Percentiles rank a stretch among this genome's conserved stretches.
phyloP scores from a whole-genome alignment of 2,797 vertebrate genomes.

The Cygnus olor region DNA sequence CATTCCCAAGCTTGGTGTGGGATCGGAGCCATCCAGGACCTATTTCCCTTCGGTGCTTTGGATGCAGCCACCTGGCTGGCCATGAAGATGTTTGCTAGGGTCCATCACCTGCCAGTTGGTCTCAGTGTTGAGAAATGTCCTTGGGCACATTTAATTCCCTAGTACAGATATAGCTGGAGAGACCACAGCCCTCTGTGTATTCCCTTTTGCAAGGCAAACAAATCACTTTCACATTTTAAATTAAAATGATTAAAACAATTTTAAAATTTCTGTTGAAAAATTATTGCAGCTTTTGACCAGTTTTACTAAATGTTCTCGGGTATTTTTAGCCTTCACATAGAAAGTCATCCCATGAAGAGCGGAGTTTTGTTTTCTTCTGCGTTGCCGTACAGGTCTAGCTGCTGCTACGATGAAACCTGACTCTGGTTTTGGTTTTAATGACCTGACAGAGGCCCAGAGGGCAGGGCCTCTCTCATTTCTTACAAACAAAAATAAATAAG shows the following conservation, averaged over 20 bases:
- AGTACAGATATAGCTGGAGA: neutral
- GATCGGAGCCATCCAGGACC: neutral
- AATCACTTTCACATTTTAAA: neutral
- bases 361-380: neutral
- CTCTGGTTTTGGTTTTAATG: neutral
- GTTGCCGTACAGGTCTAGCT: neutral
- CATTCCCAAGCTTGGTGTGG: neutral
- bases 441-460: neutral
- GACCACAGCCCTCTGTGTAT: neutral
- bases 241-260: neutral
- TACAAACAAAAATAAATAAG: neutral
- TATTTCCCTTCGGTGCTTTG: neutral
- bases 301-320: neutral
- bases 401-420: neutral
- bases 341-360: neutral
- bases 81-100: neutral
- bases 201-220: neutral
- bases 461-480: neutral
- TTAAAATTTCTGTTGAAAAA: neutral
- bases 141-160: neutral
- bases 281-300: neutral
- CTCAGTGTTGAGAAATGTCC: neutral
- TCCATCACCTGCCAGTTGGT: neutral
- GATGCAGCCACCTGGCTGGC: neutral
- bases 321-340: neutral